Evolutionary conservation across 2,113 vertebrate genomes (phyloP), one percentile per base, ranked within the genome.

Genomic region (Turnix velox): DNA sequence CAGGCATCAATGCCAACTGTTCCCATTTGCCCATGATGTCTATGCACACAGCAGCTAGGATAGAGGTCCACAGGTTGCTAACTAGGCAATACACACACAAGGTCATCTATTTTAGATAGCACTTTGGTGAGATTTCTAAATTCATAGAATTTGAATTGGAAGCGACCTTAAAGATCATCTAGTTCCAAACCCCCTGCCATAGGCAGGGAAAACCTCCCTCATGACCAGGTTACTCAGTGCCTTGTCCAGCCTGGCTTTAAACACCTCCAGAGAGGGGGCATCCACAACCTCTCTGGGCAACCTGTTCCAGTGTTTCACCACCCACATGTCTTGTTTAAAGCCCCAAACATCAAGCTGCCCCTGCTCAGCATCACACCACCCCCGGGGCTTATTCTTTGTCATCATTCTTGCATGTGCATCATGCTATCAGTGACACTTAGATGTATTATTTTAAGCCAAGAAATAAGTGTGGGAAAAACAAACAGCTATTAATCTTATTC

Each of bases 351-450:
- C 43, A 67, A 92, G 35, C 78, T 84, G 57, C 51, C 73, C 67
- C 63, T 79, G 81, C 58, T 83, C 63, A 80, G 84, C 89, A 80
- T 80, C 81, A 73, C 74, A 85, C 63, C 78, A 95, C 89, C 81
- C 89, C 84, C 91, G 2, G 39, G 39, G 63, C 66, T 59, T 87
- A 35, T 52, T 84, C 74, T 78, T 83, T 83, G 72, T 62, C 87
- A 88, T 40, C 73, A 4, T 83, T 76, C 87, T 80, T 74, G 84
- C 62, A 51, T 62, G 35, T 17, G 12, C 81, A 62, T 91, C 62
- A 27, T 28, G 35, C 52, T 91, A 19, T 40, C 54, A 71, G 27
- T 65, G 62, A 85, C 59, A 57, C 25, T 46, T 59, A 57, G 40
- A 45, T 90, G 28, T 16, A 33, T 48, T 91, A 59, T 65, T 94